phyloP scores from a whole-genome alignment of 2,797 vertebrate species.

The Myoxocephalus aenaeus region DNA sequence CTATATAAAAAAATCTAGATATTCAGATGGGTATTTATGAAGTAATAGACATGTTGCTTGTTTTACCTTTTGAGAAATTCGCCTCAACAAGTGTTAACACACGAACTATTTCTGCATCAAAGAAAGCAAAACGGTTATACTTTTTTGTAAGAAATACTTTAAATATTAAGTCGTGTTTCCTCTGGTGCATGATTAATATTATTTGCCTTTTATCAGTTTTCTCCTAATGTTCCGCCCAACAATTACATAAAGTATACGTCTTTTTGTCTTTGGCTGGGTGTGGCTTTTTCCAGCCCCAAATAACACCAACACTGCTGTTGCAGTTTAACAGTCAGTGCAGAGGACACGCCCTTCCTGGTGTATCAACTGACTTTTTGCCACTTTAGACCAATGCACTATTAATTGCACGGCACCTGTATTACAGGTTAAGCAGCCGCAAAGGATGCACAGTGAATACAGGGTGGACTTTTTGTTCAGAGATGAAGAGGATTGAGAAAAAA shows the following conservation, averaged over 20 bases:
- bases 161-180: neutral
- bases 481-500: neutral
- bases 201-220: too few species aligned
- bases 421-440: slow-evolving; percentile 22
- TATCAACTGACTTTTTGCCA: neutral
- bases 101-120: neutral
- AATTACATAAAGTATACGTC: neutral
- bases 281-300: neutral
- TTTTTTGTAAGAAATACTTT: neutral
- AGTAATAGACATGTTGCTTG: neutral
- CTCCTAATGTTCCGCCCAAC: neutral
- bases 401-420: neutral
- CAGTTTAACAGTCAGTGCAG: neutral
- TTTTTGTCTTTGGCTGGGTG: slow-evolving; percentile 4
- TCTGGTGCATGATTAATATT: neutral
- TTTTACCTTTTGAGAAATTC: neutral
- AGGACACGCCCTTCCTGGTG: slow-evolving; percentile 18
- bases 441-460: neutral
- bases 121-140: neutral
- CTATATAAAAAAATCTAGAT: neutral
- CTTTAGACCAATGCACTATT: neutral
- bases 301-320: neutral
- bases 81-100: neutral
- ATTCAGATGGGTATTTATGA: neutral
- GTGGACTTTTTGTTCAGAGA: neutral